These are phyloP conservation scores for Uropsilus gracilis DNA, from an alignment of 2,113 vertebrate species.

Conservation along the genomic window DNA sequence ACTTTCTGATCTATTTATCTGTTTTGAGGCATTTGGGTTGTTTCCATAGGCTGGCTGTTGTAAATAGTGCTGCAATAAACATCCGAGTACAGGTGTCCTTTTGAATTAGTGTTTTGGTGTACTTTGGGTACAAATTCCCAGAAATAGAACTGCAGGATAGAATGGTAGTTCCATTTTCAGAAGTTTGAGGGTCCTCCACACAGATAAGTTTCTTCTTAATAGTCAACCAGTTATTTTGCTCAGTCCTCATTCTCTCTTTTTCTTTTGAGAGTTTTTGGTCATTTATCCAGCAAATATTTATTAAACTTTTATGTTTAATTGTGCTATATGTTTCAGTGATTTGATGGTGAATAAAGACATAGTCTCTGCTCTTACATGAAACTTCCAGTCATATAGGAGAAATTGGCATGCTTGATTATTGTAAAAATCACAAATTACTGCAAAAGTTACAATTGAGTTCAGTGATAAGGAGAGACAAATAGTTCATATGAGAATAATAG, in stretches of 20 bases:
- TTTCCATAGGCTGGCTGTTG: no score
- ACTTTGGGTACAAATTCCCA: no score
- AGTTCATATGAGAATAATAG: background rate
- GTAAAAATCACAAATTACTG: background rate
- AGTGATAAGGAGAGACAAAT: background rate
- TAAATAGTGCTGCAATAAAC: no score
- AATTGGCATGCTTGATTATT: constrained; percentile 12
- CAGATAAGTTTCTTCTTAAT: background rate
- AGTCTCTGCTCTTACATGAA: background rate
- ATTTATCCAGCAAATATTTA: constrained; percentile 17
- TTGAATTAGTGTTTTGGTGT: no score
- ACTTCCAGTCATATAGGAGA: background rate
- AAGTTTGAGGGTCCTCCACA: no score
- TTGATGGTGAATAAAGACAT: background rate
- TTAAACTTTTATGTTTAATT: background rate
- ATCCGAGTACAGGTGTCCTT: no score
- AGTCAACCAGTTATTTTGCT: background rate
- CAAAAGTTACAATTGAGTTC: background rate
- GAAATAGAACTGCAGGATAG: no score
- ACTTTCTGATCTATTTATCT: no score
- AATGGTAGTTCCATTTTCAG: no score
- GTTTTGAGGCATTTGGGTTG: no score
- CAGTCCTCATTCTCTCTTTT: background rate
- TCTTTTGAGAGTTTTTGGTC: background rate
- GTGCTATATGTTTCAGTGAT: background rate